Percentiles rank a stretch among this genome's conserved stretches.
phyloP scores from a whole-genome alignment of 2,888 invertebrate genomes.

The Acrocyrtus sp. region DNA sequence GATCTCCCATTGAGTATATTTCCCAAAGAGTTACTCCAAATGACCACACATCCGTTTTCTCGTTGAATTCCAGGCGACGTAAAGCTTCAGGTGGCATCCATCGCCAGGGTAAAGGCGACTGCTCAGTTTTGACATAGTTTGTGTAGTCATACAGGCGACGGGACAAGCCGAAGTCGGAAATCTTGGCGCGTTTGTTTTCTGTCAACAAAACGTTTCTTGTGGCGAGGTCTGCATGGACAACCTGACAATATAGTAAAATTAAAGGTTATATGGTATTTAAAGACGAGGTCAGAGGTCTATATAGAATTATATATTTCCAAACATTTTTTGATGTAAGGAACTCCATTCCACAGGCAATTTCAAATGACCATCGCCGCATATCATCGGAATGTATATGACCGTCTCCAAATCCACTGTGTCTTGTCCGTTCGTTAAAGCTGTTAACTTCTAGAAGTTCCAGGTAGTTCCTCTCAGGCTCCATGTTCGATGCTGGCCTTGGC shows the following conservation, averaged over 20 bases:
- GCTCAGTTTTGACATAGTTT: constrained; percentile 32
- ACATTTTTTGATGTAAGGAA: constrained; percentile 3
- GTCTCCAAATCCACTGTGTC: too few relatives aligned
- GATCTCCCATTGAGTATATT: background rate
- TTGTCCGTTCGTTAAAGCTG: too few relatives aligned
- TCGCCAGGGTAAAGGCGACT: constrained; percentile 28
- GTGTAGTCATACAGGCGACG: constrained; percentile 34
- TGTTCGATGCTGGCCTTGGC: too few relatives aligned
- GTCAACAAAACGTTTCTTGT: constrained; percentile 29
- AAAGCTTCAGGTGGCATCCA: constrained; percentile 35
- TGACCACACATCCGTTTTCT: constrained; percentile 17
- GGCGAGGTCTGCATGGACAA: constrained; percentile 29
- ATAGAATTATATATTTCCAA: too few relatives aligned
- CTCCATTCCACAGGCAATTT: constrained; percentile 36
- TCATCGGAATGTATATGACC: too few relatives aligned
- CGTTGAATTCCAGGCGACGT: constrained; percentile 13
- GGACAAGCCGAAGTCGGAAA: constrained; percentile 32
- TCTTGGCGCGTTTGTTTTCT: constrained; percentile 20
- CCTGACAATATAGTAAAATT: background rate
- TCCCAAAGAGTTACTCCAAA: constrained; percentile 29
- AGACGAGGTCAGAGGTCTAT: too few relatives aligned
- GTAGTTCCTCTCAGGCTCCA: too few relatives aligned
- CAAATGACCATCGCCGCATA: constrained; percentile 36
- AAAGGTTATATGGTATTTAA: too few relatives aligned
- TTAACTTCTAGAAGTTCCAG: too few relatives aligned